Conservation (phyloP, 2,113 vertebrate genomes). For the Caranx ignobilis region DNA sequence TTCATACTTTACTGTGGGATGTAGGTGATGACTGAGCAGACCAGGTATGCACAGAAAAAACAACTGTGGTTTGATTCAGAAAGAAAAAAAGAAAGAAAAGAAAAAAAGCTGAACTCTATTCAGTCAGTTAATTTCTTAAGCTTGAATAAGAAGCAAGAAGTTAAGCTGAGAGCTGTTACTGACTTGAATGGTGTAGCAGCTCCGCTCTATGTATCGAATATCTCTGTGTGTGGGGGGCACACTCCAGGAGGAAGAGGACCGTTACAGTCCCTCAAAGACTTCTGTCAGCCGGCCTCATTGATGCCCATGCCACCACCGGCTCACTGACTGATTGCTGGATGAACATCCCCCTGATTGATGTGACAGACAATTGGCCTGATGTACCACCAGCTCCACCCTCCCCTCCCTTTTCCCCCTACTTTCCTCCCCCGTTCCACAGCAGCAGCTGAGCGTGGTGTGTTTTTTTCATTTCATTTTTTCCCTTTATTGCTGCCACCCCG, state of each 20-base stretch:
- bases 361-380: constrained; percentile 75
- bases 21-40: neutral
- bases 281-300: constrained; percentile 79
- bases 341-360: constrained; percentile 80
- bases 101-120: neutral
- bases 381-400: constrained; percentile 23
- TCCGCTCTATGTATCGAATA: constrained; percentile 37
- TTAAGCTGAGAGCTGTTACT: neutral
- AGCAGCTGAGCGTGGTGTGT: constrained; percentile 53
- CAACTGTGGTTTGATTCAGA: neutral
- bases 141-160: constrained; percentile 7
- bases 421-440: constrained; percentile 23
- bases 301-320: constrained; percentile 68
- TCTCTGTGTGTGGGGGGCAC: constrained; percentile 40
- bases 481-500: constrained; percentile 31
- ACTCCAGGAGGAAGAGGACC: constrained; percentile 54
- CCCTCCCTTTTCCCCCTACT: constrained; percentile 26
- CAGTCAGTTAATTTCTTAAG: constrained; percentile 11
- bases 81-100: neutral
- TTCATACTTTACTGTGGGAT: constrained; percentile 3
- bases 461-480: constrained; percentile 42
- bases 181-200: neutral
- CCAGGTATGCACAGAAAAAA: neutral
- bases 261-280: constrained; percentile 50
- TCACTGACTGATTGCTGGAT: constrained; percentile 78